Evolutionary conservation across 2,113 vertebrate genomes (phyloP).

Genomic region (Nothocercus nigrocapillus): DNA sequence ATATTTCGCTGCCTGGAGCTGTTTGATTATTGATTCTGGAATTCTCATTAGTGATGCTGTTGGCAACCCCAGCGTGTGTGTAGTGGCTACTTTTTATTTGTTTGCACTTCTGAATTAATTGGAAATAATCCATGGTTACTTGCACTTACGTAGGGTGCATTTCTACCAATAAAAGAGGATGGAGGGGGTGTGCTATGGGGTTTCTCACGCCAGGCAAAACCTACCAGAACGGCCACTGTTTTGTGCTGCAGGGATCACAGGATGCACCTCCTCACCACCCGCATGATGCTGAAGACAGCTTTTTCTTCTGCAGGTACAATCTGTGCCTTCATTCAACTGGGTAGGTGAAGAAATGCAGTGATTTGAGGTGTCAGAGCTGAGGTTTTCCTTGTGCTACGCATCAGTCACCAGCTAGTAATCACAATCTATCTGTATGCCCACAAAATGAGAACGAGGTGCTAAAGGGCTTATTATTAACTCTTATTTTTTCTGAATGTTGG

Average conservation of each 20-base stretch:
- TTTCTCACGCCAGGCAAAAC: neutral
- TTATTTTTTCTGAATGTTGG: neutral
- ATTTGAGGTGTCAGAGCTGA: neutral
- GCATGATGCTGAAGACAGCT: neutral
- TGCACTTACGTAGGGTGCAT: neutral
- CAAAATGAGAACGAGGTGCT: neutral
- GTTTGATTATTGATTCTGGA: slow-evolving; percentile 30
- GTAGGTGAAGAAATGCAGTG: neutral
- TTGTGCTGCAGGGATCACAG: neutral
- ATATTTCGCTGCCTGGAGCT: slow-evolving; percentile 7
- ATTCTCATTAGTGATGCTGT: slow-evolving; percentile 20
- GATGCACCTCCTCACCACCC: neutral
- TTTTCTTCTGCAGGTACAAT: neutral
- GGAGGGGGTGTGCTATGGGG: neutral
- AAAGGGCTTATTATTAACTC: neutral
- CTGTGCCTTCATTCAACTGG: neutral
- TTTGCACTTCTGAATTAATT: slow-evolving; percentile 16
- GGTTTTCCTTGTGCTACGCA: neutral
- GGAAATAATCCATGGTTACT: neutral
- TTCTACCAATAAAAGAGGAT: neutral
- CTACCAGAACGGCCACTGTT: neutral
- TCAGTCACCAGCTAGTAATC: neutral
- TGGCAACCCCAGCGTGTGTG: neutral
- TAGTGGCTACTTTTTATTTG: neutral
- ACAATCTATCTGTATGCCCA: neutral